Evolutionary conservation across 2,888 invertebrate species (phyloP).

Genomic region (Agrotis clavis): DNA sequence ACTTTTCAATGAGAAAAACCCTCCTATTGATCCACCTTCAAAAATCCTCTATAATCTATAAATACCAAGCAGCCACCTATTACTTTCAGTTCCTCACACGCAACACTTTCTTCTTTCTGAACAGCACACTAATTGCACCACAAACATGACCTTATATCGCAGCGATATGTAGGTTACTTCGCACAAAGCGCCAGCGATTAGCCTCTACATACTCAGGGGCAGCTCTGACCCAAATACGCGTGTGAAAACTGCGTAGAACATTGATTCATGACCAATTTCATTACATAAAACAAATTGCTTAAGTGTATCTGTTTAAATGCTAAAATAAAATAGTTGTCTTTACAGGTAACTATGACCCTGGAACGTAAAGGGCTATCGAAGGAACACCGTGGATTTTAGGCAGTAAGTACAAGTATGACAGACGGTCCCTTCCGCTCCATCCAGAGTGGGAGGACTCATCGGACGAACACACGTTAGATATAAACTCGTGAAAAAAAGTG

Average conservation of each 20-base stretch:
- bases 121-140: constrained; percentile 41
- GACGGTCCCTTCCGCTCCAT: too few species aligned
- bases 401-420: too few species aligned
- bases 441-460: too few species aligned
- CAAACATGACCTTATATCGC: constrained; percentile 64
- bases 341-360: too few species aligned
- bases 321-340: too few species aligned
- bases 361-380: too few species aligned
- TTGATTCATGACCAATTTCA: constrained; percentile 10
- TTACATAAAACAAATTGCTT: too few species aligned
- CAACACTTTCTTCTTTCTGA: constrained; percentile 32
- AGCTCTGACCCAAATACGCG: constrained; percentile 55
- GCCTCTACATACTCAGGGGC: constrained; percentile 45
- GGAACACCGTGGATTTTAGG: too few species aligned
- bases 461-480: too few species aligned
- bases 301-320: too few species aligned
- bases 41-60: neutral
- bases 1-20: too few species aligned
- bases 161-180: constrained; percentile 61
- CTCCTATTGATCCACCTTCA: neutral
- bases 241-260: constrained; percentile 27
- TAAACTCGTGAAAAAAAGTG: too few species aligned
- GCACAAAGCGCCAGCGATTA: constrained; percentile 57
- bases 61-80: neutral
- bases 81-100: constrained; percentile 25